Base-by-base conservation (phyloP, 2,888 invertebrate species). In the Crematogaster levior region DNA sequence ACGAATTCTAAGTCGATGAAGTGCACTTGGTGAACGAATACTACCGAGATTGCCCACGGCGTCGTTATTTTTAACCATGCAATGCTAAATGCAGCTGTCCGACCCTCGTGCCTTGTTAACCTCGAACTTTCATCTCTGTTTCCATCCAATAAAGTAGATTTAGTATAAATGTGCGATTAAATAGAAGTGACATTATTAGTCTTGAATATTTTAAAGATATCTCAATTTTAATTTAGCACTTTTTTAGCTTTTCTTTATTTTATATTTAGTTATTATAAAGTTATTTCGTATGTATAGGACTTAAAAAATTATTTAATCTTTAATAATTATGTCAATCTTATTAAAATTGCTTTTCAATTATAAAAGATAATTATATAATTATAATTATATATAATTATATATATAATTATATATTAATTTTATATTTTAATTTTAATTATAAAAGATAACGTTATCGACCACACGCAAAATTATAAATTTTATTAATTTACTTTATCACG, bases 1-100 rank as follows among this genome's bases (percentile, higher is more conserved):
- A 84, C 84, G 65, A 82, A 83, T 85, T 84, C 79, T 73, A 85
- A 81, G n/a, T 74, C 77, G 81, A 81, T 74, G 37, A 51, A 74
- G 46, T 30, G 21, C 24, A 10, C 15, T 73, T 30, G 72, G 18
- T n/a, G 21, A 61, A 60, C 3, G 60, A 74, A 43, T n/a, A 34
- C 53, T 10, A 34, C 21, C 10, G 4, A 46, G 10, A 46, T n/a
- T 30, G 34, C 18, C 18, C 18, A 34, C 34, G 34, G 46, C 24
- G 10, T 72, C 12, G 27, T 61, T 74, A 48, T 74, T 34, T 6
- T 61, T 34, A 34, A 48, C 7, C 46, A 30, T 73, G 61, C 27
- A 72, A 56, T n/a, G 30, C 27, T 56, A 72, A 56, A 56, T 70
- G 24, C 18, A 10, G 9, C 21, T 46, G 30, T 60, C 60, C 9